Base-by-base conservation (phyloP, 2,888 invertebrate genomes). In the Tyria jacobaeae region DNA sequence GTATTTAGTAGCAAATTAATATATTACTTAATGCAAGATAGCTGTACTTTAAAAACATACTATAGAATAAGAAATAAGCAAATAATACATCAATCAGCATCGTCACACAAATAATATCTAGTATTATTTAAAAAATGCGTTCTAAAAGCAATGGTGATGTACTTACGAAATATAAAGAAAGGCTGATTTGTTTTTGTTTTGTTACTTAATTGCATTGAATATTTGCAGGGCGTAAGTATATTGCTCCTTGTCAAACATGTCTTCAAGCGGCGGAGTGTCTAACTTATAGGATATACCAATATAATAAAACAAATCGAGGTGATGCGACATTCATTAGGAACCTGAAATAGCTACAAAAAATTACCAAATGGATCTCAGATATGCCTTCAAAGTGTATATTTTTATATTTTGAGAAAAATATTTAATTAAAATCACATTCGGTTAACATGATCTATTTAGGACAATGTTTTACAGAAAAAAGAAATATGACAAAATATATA, bases 131-230 rank as follows among this genome's bases (percentile, higher is more conserved):
- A n/a, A 75, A 82, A 82, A 81, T 82, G 81, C 82, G 66, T n/a
- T 67, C 65, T 73, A 81, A 82, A 82, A 81, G 80, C 80, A 76
- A 73, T 62, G 17, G 74, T 73, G 73, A 65, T 72, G 49, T 57
- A 24, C 50, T 31, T 27, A 50, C 24, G 47, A 44, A 54, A 54
- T 14, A 57, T 52, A 2, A 50, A 53, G 24, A 53, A n/a, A 53
- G 25, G 53, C 37, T 39, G 34, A 66, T 58, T 56, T 66, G 37
- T 60, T 60, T 49, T 73, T 55, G 44, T 47, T 47, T 15, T 41
- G 34, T 55, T 56, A 56, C 34, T 15, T n/a, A 47, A 47, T 56
- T 57, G 57, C 57, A 57, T 57, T 57, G 56, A 35, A 57, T 37
- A 57, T 37, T 49, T 57, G 57, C 57, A 48, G 48, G 37, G 56